Percentiles rank a stretch among this genome's conserved stretches.
phyloP scores from a whole-genome alignment of 2,113 vertebrate genomes.

The Ursus arctos region DNA sequence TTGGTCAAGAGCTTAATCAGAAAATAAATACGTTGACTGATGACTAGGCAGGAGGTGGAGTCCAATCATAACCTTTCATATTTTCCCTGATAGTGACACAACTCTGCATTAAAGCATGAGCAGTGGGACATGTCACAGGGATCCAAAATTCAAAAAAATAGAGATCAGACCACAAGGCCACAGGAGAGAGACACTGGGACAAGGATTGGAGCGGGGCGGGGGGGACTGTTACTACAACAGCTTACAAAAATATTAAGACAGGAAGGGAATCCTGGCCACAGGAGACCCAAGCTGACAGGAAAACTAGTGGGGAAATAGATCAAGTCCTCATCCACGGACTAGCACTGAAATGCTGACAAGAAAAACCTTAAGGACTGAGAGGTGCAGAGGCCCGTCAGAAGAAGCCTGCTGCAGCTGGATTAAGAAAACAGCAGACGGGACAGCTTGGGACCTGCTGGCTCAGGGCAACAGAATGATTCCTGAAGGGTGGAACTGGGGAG shows the following conservation, averaged over 20 bases:
- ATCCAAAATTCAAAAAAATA: not conserved
- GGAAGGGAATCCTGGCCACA: not conserved
- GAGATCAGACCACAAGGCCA: not conserved
- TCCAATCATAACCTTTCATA: not conserved
- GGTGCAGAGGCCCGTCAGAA: not conserved
- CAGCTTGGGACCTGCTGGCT: not conserved
- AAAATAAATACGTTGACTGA: constrained; percentile 12
- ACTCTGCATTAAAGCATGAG: not conserved
- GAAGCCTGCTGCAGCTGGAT: not conserved
- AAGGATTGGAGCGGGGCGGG: not conserved
- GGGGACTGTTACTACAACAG: not conserved
- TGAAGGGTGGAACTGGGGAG: not conserved
- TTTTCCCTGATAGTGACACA: not conserved
- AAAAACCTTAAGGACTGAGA: not conserved
- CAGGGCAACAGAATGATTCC: not conserved
- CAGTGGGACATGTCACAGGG: not conserved
- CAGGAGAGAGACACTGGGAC: not conserved
- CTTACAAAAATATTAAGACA: not conserved
- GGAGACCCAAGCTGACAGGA: not conserved
- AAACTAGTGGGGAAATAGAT: not conserved
- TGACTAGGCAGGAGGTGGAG: not conserved
- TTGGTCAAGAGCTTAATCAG: not conserved
- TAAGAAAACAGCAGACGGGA: not conserved
- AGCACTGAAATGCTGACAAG: not conserved
- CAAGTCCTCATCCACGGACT: not conserved